Conservation (phyloP, 1,140 invertebrate species). For the Chelonus insularis region DNA sequence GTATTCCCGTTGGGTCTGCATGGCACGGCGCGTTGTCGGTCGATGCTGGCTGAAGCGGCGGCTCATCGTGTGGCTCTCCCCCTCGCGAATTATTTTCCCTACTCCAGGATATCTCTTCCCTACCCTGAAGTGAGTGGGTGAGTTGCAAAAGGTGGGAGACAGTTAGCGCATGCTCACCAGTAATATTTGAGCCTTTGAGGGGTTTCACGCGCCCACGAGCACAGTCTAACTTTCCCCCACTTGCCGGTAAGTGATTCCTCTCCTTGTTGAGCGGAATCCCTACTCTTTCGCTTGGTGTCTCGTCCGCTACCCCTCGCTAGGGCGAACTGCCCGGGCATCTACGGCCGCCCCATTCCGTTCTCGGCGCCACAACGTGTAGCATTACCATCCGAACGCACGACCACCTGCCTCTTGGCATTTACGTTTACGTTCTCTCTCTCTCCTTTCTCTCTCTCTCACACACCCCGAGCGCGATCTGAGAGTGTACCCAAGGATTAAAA, state of each 20-base stretch:
- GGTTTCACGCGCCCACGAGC: constrained; percentile 14
- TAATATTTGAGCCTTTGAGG: not conserved
- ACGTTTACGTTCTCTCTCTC: constrained; percentile 16
- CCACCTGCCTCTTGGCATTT: constrained; percentile 42
- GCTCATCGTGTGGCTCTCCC: constrained; percentile 35
- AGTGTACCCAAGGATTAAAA: not conserved
- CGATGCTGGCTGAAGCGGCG: constrained; percentile 44
- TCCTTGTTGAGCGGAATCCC: constrained; percentile 18
- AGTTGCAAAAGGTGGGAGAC: not conserved
- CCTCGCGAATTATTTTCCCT: constrained; percentile 25
- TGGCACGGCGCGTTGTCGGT: constrained; percentile 45
- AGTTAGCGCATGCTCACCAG: constrained; percentile 12
- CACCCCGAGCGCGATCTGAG: not conserved
- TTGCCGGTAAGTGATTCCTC: not conserved
- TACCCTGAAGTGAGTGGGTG: not conserved
- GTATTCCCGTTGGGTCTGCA: constrained; percentile 56
- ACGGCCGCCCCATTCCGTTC: constrained; percentile 60
- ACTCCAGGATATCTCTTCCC: not conserved
- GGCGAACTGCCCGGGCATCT: constrained; percentile 59
- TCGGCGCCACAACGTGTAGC: constrained; percentile 57
- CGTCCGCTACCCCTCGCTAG: constrained; percentile 43
- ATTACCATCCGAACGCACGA: constrained; percentile 42
- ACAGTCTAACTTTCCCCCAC: constrained; percentile 12
- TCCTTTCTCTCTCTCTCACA: constrained; percentile 20
- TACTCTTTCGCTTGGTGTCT: constrained; percentile 35